Percentiles rank a stretch among this genome's conserved stretches.
Evolutionary conservation across 1,140 invertebrate species (phyloP).

Genomic region (Solenopsis invicta): DNA sequence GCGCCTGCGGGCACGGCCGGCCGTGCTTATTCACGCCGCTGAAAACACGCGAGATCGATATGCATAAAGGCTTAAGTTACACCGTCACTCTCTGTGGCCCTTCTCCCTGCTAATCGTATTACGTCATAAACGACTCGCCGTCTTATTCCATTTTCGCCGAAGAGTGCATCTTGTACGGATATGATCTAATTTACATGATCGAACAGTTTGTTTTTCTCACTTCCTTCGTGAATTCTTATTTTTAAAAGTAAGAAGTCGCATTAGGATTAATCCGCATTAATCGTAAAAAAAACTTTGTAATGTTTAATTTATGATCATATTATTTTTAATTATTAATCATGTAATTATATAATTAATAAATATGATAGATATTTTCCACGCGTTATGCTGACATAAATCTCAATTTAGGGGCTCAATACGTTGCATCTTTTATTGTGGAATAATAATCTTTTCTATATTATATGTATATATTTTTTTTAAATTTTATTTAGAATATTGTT

Average conservation of each 20-base stretch:
- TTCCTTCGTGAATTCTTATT: not conserved
- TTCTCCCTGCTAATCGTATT: not conserved
- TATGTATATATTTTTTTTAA: not conserved
- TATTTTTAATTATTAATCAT: not conserved
- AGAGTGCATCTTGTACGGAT: not conserved
- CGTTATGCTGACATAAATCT: not conserved
- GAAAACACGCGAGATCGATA: conserved; percentile 47
- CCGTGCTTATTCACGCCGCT: conserved; percentile 40
- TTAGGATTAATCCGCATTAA: not conserved
- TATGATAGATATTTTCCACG: not conserved
- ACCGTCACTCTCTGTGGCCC: not conserved
- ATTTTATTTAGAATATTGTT: not conserved
- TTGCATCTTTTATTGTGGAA: not conserved
- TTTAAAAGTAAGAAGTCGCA: not conserved
- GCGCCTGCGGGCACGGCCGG: conserved; percentile 31
- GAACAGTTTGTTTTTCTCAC: not conserved
- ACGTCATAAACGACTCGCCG: not conserved
- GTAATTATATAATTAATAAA: not conserved
- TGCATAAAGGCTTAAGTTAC: conserved; percentile 21
- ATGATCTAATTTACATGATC: conserved; percentile 4
- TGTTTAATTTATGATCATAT: not conserved
- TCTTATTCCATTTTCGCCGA: conserved; percentile 5
- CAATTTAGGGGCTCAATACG: not conserved
- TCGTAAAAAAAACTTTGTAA: not conserved
- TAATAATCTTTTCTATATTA: not conserved